Evolutionary conservation across 2,888 invertebrate species (phyloP).

Genomic region (Pristionchus arcanus): DNA sequence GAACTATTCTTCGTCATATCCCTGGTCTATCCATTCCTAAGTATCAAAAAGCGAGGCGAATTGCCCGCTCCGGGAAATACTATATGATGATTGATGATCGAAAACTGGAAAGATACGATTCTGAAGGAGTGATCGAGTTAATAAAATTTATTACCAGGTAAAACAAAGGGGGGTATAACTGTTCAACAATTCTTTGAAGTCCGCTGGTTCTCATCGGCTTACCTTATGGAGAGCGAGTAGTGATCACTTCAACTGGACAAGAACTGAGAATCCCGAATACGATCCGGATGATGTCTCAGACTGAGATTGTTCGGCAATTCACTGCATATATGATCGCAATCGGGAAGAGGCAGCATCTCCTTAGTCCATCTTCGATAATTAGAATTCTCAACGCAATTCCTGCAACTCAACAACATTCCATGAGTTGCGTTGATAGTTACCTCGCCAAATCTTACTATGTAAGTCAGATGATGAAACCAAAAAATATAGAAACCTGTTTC

Average conservation of each 20-base stretch:
- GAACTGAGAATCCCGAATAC: background rate
- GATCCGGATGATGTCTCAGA: background rate
- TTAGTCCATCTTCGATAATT: background rate
- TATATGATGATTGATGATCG: background rate
- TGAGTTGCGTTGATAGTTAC: too few relatives aligned
- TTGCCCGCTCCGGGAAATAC: background rate
- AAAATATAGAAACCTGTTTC: background rate
- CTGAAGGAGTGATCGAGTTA: background rate
- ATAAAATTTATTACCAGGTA: background rate
- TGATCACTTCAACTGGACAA: background rate
- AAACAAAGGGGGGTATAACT: background rate
- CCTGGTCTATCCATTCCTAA: background rate
- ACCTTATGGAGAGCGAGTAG: background rate
- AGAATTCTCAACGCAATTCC: background rate
- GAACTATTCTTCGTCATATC: background rate
- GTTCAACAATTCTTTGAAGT: background rate
- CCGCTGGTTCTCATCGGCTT: background rate
- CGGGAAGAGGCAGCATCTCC: background rate
- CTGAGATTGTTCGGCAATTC: background rate
- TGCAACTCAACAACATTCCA: background rate
- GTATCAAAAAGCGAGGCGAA: background rate
- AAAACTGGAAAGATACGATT: background rate
- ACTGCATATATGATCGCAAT: too few relatives aligned
- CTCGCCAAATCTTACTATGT: too few relatives aligned
- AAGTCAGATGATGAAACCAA: background rate